Conservation (phyloP, 2,113 vertebrate species). For the Noctilio leporinus region DNA sequence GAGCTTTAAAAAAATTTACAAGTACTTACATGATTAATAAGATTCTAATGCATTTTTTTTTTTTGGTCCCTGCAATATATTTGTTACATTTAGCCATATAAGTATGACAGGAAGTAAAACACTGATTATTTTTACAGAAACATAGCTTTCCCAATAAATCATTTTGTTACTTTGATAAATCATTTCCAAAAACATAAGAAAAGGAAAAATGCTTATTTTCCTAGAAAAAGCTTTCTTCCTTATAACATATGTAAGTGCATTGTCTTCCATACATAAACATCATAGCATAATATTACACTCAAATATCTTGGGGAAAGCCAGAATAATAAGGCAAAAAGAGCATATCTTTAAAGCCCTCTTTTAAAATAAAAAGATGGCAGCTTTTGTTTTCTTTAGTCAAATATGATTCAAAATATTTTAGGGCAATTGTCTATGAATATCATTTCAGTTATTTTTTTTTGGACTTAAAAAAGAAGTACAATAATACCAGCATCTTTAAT, state of each 20-base stretch:
- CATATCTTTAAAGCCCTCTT: not conserved
- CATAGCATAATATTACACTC: not conserved
- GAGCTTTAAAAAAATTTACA: not conserved
- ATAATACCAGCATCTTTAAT: not conserved
- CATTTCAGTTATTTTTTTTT: not conserved
- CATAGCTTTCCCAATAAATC: not conserved
- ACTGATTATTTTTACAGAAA: not conserved
- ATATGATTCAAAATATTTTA: constrained; percentile 42
- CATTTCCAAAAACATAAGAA: not conserved
- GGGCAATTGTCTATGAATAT: not conserved
- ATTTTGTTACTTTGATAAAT: constrained; percentile 41
- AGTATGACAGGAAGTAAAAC: constrained; percentile 21
- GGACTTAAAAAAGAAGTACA: not conserved
- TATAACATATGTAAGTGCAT: not conserved
- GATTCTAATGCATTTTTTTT: not conserved
- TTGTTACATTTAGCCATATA: not conserved
- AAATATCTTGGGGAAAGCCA: not conserved
- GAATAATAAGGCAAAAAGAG: not conserved
- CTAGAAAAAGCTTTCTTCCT: not conserved
- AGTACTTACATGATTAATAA: not conserved
- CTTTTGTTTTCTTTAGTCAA: constrained; percentile 28
- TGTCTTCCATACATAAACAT: constrained; percentile 27
- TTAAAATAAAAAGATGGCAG: not conserved
- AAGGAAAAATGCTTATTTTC: constrained; percentile 2
- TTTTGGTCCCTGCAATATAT: not conserved